Evolutionary conservation across 1,140 invertebrate genomes (phyloP).

Genomic region (Trachelipus rathkii): DNA sequence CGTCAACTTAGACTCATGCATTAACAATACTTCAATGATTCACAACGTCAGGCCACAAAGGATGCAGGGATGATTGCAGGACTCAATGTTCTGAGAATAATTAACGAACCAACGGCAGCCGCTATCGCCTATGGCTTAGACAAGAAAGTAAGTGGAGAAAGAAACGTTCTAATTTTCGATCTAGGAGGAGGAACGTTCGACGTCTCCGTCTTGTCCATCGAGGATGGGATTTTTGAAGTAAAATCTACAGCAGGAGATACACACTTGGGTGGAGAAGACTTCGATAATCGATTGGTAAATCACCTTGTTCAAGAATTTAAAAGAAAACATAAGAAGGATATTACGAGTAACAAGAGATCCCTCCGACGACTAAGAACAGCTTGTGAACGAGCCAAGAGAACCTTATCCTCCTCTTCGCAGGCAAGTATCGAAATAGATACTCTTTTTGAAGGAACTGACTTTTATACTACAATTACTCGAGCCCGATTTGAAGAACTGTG

Average conservation of each 20-base stretch:
- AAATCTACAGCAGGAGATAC: conserved; percentile 62
- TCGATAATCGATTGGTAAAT: conserved; percentile 91
- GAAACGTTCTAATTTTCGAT: conserved; percentile 53
- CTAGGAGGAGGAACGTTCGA: conserved; percentile 66
- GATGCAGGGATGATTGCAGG: no score
- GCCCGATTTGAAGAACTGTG: conserved; percentile 54
- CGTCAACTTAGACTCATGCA: no score
- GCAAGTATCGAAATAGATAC: conserved; percentile 93
- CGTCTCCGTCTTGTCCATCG: conserved; percentile 80
- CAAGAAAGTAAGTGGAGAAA: conserved; percentile 57
- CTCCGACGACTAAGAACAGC: conserved; percentile 81
- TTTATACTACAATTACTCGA: conserved; percentile 71
- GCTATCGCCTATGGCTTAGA: conserved; percentile 55
- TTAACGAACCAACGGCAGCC: conserved; percentile 55
- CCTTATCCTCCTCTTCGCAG: conserved; percentile 87
- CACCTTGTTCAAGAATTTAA: conserved; percentile 96
- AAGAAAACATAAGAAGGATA: conserved; percentile 92
- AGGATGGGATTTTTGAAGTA: conserved; percentile 71
- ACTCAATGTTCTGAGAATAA: no score
- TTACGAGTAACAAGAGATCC: conserved; percentile 82
- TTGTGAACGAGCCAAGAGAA: conserved; percentile 78
- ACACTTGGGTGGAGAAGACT: no score
- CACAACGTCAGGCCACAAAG: no score
- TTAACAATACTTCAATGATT: no score
- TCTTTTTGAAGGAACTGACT: conserved; percentile 90